A percentile compares a stretch with the other conserved stretches of the same genome.
Evolutionary conservation across 2,113 vertebrate species (phyloP).

Genomic region (Rhea americana): DNA sequence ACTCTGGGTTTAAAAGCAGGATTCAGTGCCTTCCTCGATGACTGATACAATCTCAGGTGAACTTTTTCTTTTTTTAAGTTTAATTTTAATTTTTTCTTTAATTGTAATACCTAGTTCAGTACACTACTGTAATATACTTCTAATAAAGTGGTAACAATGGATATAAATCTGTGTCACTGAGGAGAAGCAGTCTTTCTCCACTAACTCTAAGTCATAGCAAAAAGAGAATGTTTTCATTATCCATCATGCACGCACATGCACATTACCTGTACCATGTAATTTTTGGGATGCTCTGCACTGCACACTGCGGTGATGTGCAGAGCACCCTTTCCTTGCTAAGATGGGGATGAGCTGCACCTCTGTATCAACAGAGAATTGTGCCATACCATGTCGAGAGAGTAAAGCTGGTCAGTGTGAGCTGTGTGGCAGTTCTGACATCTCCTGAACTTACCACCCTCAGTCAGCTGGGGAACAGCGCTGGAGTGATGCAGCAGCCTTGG

Average conservation of each 20-base stretch:
- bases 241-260: too few species aligned
- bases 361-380: neutral
- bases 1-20: neutral
- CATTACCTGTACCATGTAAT: neutral
- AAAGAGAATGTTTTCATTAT: neutral
- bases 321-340: fast-evolving
- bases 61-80: too few species aligned
- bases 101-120: too few species aligned
- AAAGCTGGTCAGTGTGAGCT: neutral
- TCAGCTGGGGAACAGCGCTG: neutral
- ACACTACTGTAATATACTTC: neutral
- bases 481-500: neutral
- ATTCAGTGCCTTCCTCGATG: neutral
- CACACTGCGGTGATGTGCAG: neutral
- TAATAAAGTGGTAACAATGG: neutral
- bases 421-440: neutral
- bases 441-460: neutral
- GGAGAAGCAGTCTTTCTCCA: neutral
- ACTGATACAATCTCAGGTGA: neutral
- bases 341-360: neutral
- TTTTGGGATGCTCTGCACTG: neutral
- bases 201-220: neutral
- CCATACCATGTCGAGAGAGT: neutral
- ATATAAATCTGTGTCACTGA: neutral
- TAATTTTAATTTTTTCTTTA: too few species aligned